phyloP scores from a whole-genome alignment of 1,140 invertebrate species.

The Maniola jurtina region DNA sequence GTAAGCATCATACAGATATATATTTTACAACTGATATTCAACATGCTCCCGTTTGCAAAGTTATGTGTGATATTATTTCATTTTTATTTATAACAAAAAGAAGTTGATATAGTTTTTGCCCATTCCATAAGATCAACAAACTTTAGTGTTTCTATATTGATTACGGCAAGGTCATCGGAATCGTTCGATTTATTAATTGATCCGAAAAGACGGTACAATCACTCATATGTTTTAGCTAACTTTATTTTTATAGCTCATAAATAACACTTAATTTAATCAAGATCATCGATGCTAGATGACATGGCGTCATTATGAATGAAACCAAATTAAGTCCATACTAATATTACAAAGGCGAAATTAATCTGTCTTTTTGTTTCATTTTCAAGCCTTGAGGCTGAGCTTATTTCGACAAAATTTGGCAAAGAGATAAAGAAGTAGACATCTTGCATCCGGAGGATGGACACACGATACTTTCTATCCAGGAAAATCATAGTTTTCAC shows the following conservation, averaged over 20 bases:
- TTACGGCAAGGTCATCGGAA: background rate
- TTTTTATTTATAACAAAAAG: background rate
- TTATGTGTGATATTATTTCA: too few relatives aligned
- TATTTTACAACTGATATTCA: too few relatives aligned
- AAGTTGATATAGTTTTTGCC: background rate
- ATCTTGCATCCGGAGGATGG: too few relatives aligned
- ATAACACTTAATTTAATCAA: slow-evolving; percentile 30
- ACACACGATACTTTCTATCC: too few relatives aligned
- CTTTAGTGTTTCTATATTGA: background rate
- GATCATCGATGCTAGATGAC: slow-evolving; percentile 16
- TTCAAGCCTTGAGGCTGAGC: too few relatives aligned
- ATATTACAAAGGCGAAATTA: too few relatives aligned
- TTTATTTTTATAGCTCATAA: slow-evolving; percentile 24
- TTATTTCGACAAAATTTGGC: too few relatives aligned
- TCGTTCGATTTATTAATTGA: slow-evolving; percentile 14
- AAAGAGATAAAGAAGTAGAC: too few relatives aligned
- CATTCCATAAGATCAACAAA: background rate
- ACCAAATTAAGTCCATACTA: background rate
- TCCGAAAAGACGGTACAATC: slow-evolving; percentile 18
- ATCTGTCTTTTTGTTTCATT: too few relatives aligned
- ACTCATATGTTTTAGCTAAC: slow-evolving; percentile 17
- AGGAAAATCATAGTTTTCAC: too few relatives aligned
- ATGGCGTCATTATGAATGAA: slow-evolving; percentile 16
- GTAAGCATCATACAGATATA: too few relatives aligned
- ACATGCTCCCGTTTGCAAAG: too few relatives aligned